Base-by-base conservation (phyloP, 2,113 vertebrate genomes). In the Marmota flaviventris region DNA sequence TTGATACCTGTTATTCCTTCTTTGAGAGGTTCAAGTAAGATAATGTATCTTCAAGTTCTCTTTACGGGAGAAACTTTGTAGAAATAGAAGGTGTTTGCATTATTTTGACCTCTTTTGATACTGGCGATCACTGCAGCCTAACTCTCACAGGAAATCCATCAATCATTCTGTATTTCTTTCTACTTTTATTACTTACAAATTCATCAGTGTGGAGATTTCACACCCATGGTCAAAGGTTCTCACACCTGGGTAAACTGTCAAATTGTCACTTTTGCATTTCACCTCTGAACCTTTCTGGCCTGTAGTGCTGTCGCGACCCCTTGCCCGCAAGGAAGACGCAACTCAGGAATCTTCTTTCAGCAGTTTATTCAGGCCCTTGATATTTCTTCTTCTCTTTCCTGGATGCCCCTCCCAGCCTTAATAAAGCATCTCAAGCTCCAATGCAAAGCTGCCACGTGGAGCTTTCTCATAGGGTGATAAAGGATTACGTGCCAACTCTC, bases 161-260 rank as follows among this genome's bases (percentile, higher is more conserved):
- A 76, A 58, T 81, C 78, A 95, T 53, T 76, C 12, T 94, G 79
- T 61, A 56, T 84, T 96, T 90, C 73, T 93, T 91, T 56, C 72
- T 11, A 67, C 34, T 88, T 73, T 39, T 39, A 91, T 94, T 92
- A 81, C 75, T 91, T 90, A 92, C 5, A 95, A 95, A 97, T 87
- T 76, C 63, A 86, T 82, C 84, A 72, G 34, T 39, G 61, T 79
- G 86, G 12, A 77, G 75, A 81, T 92, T 95, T 87, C 34, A 67
- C 51, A 89, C 53, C 51, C 25, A 34, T 51, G 24, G 39, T 83
- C 37, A 65, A 85, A 96, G 12, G 22, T 84, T 79, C 51, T 32
- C 29, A 93, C 58, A 96, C 51, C 48, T 95, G 75, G 34, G 27
- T 45, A 93, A 86, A 89, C 17, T 95, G 90, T 96, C 86, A 89